phyloP scores from a whole-genome alignment of 2,113 vertebrate genomes.

The Daphoenositta chrysoptera region DNA sequence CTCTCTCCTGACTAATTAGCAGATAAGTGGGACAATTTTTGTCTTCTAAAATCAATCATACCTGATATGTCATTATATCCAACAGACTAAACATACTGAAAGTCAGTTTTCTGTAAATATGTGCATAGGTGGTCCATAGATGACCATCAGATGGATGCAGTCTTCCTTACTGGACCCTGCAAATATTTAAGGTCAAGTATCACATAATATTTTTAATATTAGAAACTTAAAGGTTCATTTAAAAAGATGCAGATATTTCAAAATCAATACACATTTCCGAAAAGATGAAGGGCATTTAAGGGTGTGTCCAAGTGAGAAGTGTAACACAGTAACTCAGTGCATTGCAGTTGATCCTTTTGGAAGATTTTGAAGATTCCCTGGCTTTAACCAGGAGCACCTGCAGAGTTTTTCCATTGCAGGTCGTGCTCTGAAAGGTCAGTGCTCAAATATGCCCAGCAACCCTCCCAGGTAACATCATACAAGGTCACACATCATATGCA shows the following conservation, averaged over 20 bases:
- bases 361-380: not conserved
- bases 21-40: not conserved
- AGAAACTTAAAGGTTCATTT: not conserved
- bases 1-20: not conserved
- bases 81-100: not conserved
- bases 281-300: not conserved
- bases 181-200: not conserved
- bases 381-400: not conserved
- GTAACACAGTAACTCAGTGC: not conserved
- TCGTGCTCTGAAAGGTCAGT: not conserved
- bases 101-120: not conserved
- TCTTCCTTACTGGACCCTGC: not conserved
- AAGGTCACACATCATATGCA: not conserved
- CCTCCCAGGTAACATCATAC: not conserved
- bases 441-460: accelerated
- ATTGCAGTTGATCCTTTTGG: not conserved
- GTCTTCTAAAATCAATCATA: not conserved
- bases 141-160: not conserved
- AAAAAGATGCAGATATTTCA: not conserved
- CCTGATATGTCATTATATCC: not conserved
- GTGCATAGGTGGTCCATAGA: not conserved
- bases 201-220: not conserved
- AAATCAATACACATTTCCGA: not conserved
- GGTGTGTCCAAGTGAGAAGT: not conserved
- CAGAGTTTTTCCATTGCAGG: not conserved